Evolutionary conservation across 2,888 invertebrate genomes (phyloP), one percentile per base, ranked within the genome.

Genomic region (Copidosoma aretas): DNA sequence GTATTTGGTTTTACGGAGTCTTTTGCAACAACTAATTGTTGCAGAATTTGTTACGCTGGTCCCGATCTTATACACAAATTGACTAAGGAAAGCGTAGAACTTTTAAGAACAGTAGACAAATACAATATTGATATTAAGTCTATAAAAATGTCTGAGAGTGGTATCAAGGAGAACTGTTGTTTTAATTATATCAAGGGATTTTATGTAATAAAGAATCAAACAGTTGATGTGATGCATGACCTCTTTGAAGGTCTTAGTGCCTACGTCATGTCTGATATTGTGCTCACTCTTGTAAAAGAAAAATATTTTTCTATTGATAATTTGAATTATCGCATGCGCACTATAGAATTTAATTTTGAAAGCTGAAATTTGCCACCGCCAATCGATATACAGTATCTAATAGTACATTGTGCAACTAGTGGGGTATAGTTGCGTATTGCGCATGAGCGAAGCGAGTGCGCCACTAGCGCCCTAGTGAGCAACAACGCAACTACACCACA

Each of bases 11-110:
- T 64, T 10, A 19, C 51, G 1, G 60, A 46, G n/a, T 56, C 57
- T 41, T 57, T 64, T 57, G 8, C 43, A 1, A 1, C n/a, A 24
- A 63, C 63, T 22, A 19, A 41, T 41, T 57, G 10, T 39, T 64
- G 64, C 49, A 14, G 57, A 10, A 64, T 58, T 1, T 57, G 57
- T 57, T 56, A 64, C 32, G 57, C 64, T 8, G 39, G 57, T 10
- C 49, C 64, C 2, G 17, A 49, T 10, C 10, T 57, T 21, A 32
- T 21, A 15, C 17, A 17, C 21, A 21, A 15, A 12, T 22, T 57
- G 14, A 32, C 3, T 49, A 15, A 21, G 46, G 64, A 64, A 64
- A 32, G 46, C 56, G n/a, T n/a, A 57, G 19, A 2, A 25, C 21
- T 64, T 10, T 32, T 64, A 17, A 24, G 57, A 24, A 64, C 21